Evolutionary conservation across 2,113 vertebrate species (phyloP), one percentile per base, ranked within the genome.

Genomic region (Paradoxurus hermaphroditus): DNA sequence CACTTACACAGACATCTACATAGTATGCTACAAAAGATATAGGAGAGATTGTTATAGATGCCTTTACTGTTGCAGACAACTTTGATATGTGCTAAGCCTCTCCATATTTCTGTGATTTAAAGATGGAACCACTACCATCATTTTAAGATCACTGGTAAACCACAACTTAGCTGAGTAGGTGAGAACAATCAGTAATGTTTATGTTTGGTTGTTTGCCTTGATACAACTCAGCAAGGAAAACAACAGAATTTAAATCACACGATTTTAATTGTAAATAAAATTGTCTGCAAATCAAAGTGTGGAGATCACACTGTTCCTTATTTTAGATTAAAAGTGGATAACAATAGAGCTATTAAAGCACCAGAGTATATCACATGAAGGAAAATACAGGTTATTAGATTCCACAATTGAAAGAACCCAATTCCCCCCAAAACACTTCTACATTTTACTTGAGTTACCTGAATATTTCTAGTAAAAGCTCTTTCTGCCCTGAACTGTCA

Each of bases 351-450:
- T 86, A 83, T 8, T 29, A 16, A 78, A 93, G 27, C 67, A 70
- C 62, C 27, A 92, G 34, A 39, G 4, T 1, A 85, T 53, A 68
- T 15, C 0, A 3, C 90, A 62, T 77, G 15, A 86, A 62, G 18
- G 15, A 79, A 85, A 39, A 36, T 1, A 21, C 10, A 92, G 0
- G 12, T 79, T 70, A 23, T 13, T 65, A 29, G 25, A 82, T 86
- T 56, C 83, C 94, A 77, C 6, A 36, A 8, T 59, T 68, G 67
- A 73, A 68, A 14, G 3, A 27, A 31, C 3, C 15, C 4, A 59
- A 1, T 4, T 12, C 13, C 4, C 18, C 3, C 7, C 3, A 75
- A 46, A 44, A 5, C 34, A 18, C 16, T n/a, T 49, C 9, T 1
- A 27, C 3, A 36, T 70, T 89, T 93, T 83, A 83, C 2, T 49